Conservation (phyloP, 2,113 vertebrate genomes). For the Tor tambroides region DNA sequence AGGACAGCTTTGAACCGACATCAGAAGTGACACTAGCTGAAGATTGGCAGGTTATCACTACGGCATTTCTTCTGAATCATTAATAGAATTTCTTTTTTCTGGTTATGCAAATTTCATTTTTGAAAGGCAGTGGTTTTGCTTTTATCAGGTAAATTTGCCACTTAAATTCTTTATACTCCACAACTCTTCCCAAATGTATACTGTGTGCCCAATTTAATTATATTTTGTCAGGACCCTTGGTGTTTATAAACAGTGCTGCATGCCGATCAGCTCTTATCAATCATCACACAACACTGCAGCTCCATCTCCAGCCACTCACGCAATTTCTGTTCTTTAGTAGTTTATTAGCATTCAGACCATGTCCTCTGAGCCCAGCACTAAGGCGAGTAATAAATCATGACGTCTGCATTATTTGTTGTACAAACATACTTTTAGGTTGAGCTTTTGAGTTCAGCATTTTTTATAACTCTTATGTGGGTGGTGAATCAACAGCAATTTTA, state of each 20-base stretch:
- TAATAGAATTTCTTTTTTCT: neutral
- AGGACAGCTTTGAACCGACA: neutral
- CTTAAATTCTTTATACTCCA: constrained; percentile 56
- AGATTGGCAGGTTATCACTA: neutral
- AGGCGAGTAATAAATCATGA: constrained; percentile 5
- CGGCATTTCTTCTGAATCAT: neutral
- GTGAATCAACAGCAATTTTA: neutral
- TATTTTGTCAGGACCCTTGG: neutral
- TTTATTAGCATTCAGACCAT: constrained; percentile 30
- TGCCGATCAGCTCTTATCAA: constrained; percentile 15
- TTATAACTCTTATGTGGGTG: neutral
- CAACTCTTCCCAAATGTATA: neutral
- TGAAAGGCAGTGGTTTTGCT: neutral
- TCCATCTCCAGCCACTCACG: constrained; percentile 6
- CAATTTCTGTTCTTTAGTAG: neutral
- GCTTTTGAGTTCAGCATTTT: neutral
- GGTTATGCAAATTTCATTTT: neutral
- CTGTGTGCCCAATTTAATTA: neutral
- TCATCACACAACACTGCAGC: neutral
- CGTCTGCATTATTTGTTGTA: neutral
- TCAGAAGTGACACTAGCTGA: neutral
- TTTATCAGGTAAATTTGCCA: neutral
- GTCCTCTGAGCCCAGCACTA: neutral
- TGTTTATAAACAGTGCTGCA: constrained; percentile 16
- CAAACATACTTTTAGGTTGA: neutral